A percentile compares a stretch with the other conserved stretches of the same genome.
These are phyloP conservation scores for Pseudococcus viburni DNA, from an alignment of 2,888 invertebrate genomes.

Conservation along the genomic window DNA sequence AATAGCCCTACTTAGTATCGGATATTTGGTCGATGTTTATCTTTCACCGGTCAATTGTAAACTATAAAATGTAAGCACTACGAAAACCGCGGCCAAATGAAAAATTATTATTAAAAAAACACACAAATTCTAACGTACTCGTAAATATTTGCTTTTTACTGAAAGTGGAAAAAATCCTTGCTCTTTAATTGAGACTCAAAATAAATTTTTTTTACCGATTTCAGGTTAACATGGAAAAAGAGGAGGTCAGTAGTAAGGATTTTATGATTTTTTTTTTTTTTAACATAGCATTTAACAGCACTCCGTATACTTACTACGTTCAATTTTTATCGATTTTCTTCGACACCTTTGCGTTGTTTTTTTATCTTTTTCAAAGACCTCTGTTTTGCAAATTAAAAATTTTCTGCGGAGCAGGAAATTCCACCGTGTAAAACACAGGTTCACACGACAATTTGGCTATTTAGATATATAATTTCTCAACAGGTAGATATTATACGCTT, in stretches of 20 bases:
- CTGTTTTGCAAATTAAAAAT: conserved; percentile 28
- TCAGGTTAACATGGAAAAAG: conserved; percentile 92
- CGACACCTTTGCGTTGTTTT: conserved; percentile 47
- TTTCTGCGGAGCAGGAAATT: neutral
- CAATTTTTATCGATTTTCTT: conserved; percentile 51
- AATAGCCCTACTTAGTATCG: neutral
- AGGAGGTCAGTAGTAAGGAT: conserved; percentile 78
- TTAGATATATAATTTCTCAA: conserved; percentile 16
- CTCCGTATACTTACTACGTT: conserved; percentile 26
- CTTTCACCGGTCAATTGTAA: conserved; percentile 24
- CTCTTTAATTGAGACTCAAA: conserved; percentile 21
- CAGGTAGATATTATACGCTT: neutral
- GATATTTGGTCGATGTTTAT: conserved; percentile 34
- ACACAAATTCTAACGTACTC: neutral
- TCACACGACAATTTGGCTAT: conserved; percentile 11
- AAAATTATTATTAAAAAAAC: neutral
- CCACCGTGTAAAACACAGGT: conserved; percentile 5
- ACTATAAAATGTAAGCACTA: conserved; percentile 49
- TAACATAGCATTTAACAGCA: conserved; percentile 50
- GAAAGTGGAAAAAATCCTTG: conserved; percentile 21
- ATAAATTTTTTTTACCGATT: conserved; percentile 62
- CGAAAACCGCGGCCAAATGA: conserved; percentile 24
- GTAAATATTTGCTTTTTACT: conserved; percentile 23
- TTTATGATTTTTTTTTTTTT: conserved; percentile 32
- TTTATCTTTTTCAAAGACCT: neutral